Percentiles rank a stretch among this genome's conserved stretches.
Evolutionary conservation across 1,140 invertebrate genomes (phyloP).

Genomic region (Galleria mellonella): DNA sequence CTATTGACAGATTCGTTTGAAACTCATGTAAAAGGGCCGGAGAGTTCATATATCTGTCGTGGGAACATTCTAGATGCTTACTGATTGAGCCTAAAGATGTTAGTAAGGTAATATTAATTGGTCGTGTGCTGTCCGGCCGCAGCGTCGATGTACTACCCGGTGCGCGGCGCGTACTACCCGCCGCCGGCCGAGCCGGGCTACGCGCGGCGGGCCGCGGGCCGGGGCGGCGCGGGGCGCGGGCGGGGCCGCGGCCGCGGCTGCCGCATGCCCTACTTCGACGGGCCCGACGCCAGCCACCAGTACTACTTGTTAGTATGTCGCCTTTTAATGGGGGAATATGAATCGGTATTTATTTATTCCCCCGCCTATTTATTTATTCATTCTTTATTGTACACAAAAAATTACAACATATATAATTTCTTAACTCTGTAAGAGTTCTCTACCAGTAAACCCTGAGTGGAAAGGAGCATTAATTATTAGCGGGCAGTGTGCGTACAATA

Average conservation of each 20-base stretch:
- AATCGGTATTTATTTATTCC: not conserved
- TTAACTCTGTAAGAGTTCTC: no score
- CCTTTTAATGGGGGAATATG: not conserved
- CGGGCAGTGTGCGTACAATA: no score
- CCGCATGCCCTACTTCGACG: constrained; percentile 58
- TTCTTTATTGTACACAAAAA: no score
- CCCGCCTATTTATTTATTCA: not conserved
- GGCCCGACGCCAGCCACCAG: constrained; percentile 53
- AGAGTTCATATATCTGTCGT: no score
- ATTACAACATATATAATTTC: no score
- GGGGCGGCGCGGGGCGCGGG: constrained; percentile 9
- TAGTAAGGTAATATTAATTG: no score
- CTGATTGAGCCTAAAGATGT: no score
- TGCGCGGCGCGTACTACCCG: constrained; percentile 44
- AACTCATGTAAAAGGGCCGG: no score
- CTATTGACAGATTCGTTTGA: no score
- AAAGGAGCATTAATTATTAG: no score
- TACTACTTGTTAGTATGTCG: constrained; percentile 49
- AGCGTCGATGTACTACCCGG: constrained; percentile 37
- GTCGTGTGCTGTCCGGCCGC: constrained; percentile 1
- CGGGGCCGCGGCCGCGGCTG: constrained; percentile 12
- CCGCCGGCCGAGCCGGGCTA: constrained; percentile 19
- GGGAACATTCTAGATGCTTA: no score
- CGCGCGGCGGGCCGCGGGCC: constrained; percentile 5
- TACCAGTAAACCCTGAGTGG: no score